Conservation (phyloP, 2,797 vertebrate species). For the Neostethus bicornis region DNA sequence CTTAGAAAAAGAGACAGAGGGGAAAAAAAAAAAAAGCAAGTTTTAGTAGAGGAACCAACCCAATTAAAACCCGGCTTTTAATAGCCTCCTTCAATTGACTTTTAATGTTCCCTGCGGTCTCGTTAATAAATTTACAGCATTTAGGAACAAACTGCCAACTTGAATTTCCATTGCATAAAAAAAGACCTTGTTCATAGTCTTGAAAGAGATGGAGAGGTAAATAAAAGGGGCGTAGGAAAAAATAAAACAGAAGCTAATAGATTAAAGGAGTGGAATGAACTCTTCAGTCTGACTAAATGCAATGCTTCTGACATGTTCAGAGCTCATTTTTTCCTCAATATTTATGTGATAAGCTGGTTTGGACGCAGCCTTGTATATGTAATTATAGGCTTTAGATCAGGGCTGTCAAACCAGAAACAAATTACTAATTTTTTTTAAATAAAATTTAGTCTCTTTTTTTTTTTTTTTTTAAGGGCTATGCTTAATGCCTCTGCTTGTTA, state of each 20-base stretch:
- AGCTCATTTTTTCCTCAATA: constrained; percentile 19
- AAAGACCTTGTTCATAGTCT: constrained; percentile 38
- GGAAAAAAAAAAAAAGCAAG: constrained; percentile 51
- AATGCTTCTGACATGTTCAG: constrained; percentile 39
- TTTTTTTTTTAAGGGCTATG: too few species aligned
- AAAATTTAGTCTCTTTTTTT: too few species aligned
- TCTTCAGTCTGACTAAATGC: constrained; percentile 26
- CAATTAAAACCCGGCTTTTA: constrained; percentile 82
- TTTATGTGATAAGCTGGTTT: constrained; percentile 52
- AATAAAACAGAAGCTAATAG: constrained; percentile 32
- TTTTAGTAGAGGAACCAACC: constrained; percentile 69
- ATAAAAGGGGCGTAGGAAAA: constrained; percentile 51
- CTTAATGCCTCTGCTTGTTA: too few species aligned
- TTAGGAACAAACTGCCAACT: constrained; percentile 79
- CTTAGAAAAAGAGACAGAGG: constrained; percentile 36
- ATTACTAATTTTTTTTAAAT: too few species aligned
- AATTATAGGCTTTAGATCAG: constrained; percentile 31
- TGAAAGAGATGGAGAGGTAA: constrained; percentile 47
- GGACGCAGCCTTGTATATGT: constrained; percentile 20
- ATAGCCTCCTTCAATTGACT: constrained; percentile 82
- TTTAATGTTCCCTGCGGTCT: constrained; percentile 79
- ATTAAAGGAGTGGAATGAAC: constrained; percentile 38
- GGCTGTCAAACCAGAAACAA: too few species aligned
- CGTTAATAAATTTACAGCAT: constrained; percentile 79
- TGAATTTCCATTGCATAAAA: constrained; percentile 67